Conservation (phyloP, 1,140 invertebrate species). For the Belonocnema kinseyi region DNA sequence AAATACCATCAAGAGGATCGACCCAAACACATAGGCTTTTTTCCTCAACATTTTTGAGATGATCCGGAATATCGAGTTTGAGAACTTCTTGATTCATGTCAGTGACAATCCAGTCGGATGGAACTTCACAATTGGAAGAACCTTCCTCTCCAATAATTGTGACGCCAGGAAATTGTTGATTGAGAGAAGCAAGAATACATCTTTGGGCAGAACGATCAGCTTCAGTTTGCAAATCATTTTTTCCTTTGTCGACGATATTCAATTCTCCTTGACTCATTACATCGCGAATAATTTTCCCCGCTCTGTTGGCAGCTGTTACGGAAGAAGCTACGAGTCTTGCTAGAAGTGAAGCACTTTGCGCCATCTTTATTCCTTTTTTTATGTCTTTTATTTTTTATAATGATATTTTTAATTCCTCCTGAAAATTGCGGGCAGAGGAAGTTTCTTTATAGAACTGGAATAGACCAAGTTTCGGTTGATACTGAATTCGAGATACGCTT, state of each 20-base stretch:
- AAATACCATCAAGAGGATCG: slow-evolving; percentile 96
- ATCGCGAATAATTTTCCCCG: slow-evolving; percentile 93
- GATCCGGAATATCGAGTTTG: slow-evolving; percentile 81
- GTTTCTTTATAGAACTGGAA: too few relatives aligned
- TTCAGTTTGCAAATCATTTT: slow-evolving; percentile 97
- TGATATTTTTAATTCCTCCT: too few relatives aligned
- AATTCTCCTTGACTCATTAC: slow-evolving; percentile 91
- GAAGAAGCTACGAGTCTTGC: slow-evolving; percentile 84
- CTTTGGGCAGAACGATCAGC: slow-evolving; percentile 95
- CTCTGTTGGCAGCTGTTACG: slow-evolving; percentile 85
- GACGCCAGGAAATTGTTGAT: slow-evolving; percentile 88
- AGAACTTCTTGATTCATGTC: slow-evolving; percentile 85
- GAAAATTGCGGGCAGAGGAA: too few relatives aligned
- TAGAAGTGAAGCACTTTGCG: slow-evolving; percentile 79
- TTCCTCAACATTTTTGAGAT: slow-evolving; percentile 80
- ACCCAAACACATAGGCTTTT: slow-evolving; percentile 95
- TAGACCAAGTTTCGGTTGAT: too few relatives aligned
- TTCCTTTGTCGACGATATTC: slow-evolving; percentile 94
- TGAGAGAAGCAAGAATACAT: slow-evolving; percentile 92
- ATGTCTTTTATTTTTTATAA: slow-evolving; percentile 1
- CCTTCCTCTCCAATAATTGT: slow-evolving; percentile 97
- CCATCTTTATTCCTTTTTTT: slow-evolving; percentile 67
- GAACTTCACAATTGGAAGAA: slow-evolving; percentile 78
- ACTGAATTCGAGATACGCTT: too few relatives aligned
- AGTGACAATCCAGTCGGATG: slow-evolving; percentile 84